phyloP scores from a whole-genome alignment of 1,140 invertebrate species.

The Neelides sp. region DNA sequence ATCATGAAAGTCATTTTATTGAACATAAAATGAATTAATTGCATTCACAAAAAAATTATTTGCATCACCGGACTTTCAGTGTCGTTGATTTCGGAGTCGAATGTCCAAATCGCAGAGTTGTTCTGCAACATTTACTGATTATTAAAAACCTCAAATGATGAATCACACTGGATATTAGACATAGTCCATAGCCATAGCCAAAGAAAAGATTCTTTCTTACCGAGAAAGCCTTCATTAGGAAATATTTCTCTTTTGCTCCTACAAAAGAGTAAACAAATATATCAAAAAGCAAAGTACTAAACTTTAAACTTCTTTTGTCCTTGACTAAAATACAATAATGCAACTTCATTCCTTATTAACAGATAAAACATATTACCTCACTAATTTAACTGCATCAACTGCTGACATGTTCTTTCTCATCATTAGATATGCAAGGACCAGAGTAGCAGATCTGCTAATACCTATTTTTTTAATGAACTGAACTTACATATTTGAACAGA shows the following conservation, averaged over 20 bases:
- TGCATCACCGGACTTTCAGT: not conserved
- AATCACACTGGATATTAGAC: not conserved
- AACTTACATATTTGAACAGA: not conserved
- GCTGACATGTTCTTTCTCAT: conserved; percentile 38
- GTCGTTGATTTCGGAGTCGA: conserved; percentile 4
- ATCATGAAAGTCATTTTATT: too few species aligned
- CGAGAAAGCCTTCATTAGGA: conserved; percentile 16
- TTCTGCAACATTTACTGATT: too few species aligned
- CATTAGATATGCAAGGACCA: conserved; percentile 40
- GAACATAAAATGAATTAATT: too few species aligned
- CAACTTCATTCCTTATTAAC: conserved; percentile 3
- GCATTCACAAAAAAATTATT: not conserved
- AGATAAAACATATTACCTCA: too few species aligned
- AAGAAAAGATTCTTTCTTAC: too few species aligned
- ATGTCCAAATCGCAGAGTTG: conserved; percentile 29
- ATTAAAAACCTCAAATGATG: conserved; percentile 13
- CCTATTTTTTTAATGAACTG: conserved; percentile 27
- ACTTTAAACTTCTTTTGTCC: not conserved
- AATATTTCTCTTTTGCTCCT: conserved; percentile 22
- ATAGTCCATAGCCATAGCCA: not conserved
- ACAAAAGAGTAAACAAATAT: not conserved
- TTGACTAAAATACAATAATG: not conserved
- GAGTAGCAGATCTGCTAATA: conserved; percentile 37
- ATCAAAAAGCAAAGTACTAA: not conserved
- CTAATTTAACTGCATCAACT: conserved; percentile 36